These are phyloP conservation scores for Spinus olivaceus DNA, from an alignment of 2,797 vertebrate species.

Conservation along the genomic window DNA sequence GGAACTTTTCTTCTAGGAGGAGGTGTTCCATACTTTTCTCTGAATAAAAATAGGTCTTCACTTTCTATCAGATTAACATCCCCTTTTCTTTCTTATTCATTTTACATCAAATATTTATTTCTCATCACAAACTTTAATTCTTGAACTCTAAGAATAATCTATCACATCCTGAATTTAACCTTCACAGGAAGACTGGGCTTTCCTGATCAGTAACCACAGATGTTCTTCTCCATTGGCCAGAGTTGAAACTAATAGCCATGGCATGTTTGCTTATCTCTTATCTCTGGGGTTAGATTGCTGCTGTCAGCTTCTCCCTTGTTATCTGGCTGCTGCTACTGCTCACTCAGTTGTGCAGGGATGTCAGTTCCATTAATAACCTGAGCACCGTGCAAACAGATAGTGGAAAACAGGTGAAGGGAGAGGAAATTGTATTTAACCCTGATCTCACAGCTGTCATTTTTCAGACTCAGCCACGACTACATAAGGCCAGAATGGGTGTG, in stretches of 20 bases:
- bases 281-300: conserved; percentile 62
- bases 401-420: conserved; percentile 66
- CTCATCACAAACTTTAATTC: not conserved
- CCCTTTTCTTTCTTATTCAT: not conserved
- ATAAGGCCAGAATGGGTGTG: not conserved
- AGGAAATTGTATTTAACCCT: conserved; percentile 76
- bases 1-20: not conserved
- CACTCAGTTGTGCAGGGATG: conserved; percentile 73
- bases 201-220: conserved; percentile 1
- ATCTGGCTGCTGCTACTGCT: conserved; percentile 72
- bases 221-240: conserved; percentile 29
- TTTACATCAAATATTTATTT: not conserved
- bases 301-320: conserved; percentile 74
- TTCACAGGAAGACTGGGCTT: not conserved
- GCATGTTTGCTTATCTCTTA: conserved; percentile 65
- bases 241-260: conserved; percentile 66
- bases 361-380: conserved; percentile 80
- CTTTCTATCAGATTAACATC: not conserved
- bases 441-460: conserved; percentile 71
- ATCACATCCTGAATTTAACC: not conserved
- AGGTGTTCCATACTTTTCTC: not conserved
- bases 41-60: not conserved
- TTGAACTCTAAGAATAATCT: not conserved
- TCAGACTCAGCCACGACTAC: not conserved
- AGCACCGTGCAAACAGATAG: conserved; percentile 63